Conservation (phyloP, 2,888 invertebrate genomes). For the Trimorus sp. region DNA sequence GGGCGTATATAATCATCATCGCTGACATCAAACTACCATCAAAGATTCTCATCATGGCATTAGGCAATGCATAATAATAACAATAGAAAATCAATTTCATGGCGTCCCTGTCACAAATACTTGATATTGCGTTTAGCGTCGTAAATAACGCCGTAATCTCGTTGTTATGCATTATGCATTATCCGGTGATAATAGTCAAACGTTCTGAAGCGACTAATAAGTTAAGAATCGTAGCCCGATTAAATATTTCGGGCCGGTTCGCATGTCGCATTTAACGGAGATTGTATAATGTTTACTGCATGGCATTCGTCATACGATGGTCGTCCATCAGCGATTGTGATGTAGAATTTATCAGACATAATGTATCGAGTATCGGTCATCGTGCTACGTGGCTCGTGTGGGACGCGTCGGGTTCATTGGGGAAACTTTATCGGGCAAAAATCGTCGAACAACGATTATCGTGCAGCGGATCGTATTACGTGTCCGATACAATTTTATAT, state of each 20-base stretch:
- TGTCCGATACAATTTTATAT: no score
- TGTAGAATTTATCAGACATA: not conserved
- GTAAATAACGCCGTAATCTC: constrained; percentile 23
- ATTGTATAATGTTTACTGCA: no score
- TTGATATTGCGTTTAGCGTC: constrained; percentile 26
- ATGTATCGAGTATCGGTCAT: no score
- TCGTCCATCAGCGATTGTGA: not conserved
- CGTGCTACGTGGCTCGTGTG: no score
- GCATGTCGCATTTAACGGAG: no score
- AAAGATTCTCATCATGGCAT: constrained; percentile 45
- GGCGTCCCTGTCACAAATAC: constrained; percentile 36
- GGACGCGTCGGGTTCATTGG: no score
- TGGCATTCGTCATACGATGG: not conserved
- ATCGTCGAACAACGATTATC: no score
- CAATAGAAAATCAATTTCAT: constrained; percentile 45
- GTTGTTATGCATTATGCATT: constrained; percentile 14
- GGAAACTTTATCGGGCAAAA: no score
- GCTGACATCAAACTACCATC: constrained; percentile 32
- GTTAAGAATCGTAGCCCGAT: not conserved
- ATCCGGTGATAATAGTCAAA: not conserved
- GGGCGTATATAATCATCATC: constrained; percentile 32
- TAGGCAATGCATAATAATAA: constrained; percentile 42
- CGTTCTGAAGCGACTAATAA: not conserved
- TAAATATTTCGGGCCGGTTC: no score
- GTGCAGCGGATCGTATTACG: no score